These are phyloP conservation scores for Cheilosia variabilis DNA, from an alignment of 2,888 invertebrate genomes.

Conservation along the genomic window DNA sequence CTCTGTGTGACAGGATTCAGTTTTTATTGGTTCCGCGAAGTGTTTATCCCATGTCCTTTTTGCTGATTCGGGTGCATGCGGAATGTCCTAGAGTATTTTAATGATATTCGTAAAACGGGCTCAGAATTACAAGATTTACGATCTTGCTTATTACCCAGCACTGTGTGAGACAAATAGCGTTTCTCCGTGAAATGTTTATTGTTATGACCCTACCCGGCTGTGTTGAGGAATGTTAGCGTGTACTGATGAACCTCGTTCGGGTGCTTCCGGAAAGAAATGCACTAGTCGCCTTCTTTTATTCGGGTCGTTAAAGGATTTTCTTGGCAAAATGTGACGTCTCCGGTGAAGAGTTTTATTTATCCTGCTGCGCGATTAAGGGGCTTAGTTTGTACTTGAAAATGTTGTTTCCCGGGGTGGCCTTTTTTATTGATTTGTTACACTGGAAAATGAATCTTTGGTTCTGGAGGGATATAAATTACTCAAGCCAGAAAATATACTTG, in stretches of 20 bases:
- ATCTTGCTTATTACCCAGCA: constrained; percentile 47
- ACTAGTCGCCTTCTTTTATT: constrained; percentile 24
- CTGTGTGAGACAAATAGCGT: constrained; percentile 42
- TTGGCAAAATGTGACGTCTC: constrained; percentile 14
- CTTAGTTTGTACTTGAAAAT: neutral
- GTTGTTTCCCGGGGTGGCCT: neutral
- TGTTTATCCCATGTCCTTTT: constrained; percentile 42
- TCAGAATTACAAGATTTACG: constrained; percentile 48
- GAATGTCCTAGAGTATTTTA: constrained; percentile 53
- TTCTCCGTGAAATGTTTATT: constrained; percentile 23
- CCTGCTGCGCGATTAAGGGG: neutral
- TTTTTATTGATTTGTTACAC: too few relatives aligned
- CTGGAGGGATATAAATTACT: too few relatives aligned
- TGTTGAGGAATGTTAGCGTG: constrained; percentile 1
- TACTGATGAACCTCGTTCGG: neutral
- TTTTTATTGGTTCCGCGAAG: constrained; percentile 38
- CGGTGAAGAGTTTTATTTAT: neutral
- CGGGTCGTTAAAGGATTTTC: constrained; percentile 29
- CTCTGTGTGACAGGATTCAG: constrained; percentile 7
- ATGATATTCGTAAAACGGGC: constrained; percentile 51
- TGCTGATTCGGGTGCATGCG: constrained; percentile 13
- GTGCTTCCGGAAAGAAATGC: neutral
- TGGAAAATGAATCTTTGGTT: too few relatives aligned
- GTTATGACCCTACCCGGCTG: constrained; percentile 11
- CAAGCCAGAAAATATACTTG: too few relatives aligned